Conservation (phyloP, 2,797 vertebrate genomes). For the Coregonus suidteri region DNA sequence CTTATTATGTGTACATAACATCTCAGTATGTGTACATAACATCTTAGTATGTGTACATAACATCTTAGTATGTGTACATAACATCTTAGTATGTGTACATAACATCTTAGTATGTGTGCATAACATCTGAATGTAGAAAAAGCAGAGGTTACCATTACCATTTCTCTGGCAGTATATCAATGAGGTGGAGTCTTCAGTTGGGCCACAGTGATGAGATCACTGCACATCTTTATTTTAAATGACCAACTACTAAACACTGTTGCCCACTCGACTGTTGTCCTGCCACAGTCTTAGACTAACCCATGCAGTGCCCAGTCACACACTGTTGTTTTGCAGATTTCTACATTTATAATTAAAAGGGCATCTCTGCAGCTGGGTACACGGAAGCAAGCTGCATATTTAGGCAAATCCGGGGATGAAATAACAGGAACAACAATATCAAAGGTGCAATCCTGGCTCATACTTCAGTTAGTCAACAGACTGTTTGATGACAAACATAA, state of each 20-base stretch:
- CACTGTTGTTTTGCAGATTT: not conserved
- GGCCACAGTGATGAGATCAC: not conserved
- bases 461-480: slow-evolving; percentile 35
- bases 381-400: slow-evolving; percentile 17
- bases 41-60: no score
- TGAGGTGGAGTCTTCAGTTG: not conserved
- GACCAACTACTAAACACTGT: not conserved
- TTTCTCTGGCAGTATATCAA: not conserved
- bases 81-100: not conserved
- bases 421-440: slow-evolving; percentile 28
- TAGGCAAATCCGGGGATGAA: slow-evolving; percentile 32
- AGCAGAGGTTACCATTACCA: not conserved
- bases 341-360: slow-evolving; percentile 25
- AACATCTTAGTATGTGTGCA: not conserved
- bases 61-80: not conserved
- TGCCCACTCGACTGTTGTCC: not conserved
- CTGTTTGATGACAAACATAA: slow-evolving; percentile 50
- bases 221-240: not conserved
- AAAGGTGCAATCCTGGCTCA: slow-evolving; percentile 40
- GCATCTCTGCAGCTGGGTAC: slow-evolving; percentile 4
- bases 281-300: not conserved
- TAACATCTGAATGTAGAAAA: not conserved
- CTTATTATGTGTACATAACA: not conserved
- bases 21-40: not conserved
- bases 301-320: not conserved